Base-by-base conservation (phyloP, 2,797 vertebrate species). In the Moxostoma hubbsi region DNA sequence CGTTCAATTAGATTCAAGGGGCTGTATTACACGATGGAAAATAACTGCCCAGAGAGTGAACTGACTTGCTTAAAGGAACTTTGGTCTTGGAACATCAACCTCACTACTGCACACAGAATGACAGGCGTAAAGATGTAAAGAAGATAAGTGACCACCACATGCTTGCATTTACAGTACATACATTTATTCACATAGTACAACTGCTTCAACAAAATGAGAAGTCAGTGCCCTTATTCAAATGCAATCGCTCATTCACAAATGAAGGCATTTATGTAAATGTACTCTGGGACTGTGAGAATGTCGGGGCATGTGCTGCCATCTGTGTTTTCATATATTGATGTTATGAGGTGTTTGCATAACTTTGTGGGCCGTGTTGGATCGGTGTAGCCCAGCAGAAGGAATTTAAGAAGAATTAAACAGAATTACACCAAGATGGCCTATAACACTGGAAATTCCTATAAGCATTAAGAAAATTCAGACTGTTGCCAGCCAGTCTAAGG, bases 151-250 rank as follows among this genome's bases (percentile, higher is more conserved):
- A 12, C 54, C 64, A 49, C 58, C 74, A 77, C 58, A 74, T 79
- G 65, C 69, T 66, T 54, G 50, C 50, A 87, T 92, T 89, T 87
- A 80, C 24, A 24, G 24, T 24, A 24, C 82, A 89, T 82, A 59
- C 53, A 80, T 82, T 54, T 77, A 84, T 83, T 65, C 5, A 51
- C n/a, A 53, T 15, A 76, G 18, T 85, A 73, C 50, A 73, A 66
- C 83, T 74, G 15, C 79, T 84, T 81, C 81, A 46, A 46, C 63
- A 59, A 16, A 47, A 81, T 54, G 58, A 49, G 6, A 62, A 77
- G 50, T 80, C 46, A 71, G 43, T 55, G 66, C 12, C 53, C 53
- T 75, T 58, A 70, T 86, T 81, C 58, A 71, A 53, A 79, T 76
- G 15, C 53, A 80, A 6, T 43, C 66, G 36, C 18, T 74, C 64